A percentile compares a stretch with the other conserved stretches of the same genome.
phyloP scores from a whole-genome alignment of 2,113 vertebrate species.

The Accipiter cooperii region DNA sequence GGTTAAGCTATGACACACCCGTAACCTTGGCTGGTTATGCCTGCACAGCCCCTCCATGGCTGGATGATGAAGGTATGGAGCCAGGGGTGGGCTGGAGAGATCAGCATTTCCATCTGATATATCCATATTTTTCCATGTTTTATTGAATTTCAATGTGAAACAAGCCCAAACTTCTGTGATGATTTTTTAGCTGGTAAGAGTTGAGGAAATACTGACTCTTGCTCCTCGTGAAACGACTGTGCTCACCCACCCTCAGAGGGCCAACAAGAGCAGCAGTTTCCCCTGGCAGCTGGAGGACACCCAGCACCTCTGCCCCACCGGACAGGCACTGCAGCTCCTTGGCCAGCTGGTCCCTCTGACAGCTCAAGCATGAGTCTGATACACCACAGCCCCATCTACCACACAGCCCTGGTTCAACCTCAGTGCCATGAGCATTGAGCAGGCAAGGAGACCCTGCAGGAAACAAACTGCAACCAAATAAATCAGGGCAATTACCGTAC shows the following conservation, averaged over 20 bases:
- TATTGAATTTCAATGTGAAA: not conserved
- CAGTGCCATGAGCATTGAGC: accelerated
- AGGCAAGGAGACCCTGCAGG: not conserved
- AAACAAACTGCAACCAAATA: not conserved
- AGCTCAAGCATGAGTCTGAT: accelerated
- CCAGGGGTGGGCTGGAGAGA: not conserved
- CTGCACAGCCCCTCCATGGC: not conserved
- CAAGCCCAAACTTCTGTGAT: not conserved
- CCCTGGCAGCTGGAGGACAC: not conserved
- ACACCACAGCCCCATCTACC: not conserved
- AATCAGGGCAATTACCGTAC: not conserved
- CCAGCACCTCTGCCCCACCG: not conserved
- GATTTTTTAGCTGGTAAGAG: not conserved
- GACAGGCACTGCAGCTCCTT: not conserved
- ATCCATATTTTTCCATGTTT: not conserved
- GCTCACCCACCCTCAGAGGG: not conserved
- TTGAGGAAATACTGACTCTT: not conserved
- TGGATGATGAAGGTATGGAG: not conserved
- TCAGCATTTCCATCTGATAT: not conserved
- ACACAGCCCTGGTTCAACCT: not conserved
- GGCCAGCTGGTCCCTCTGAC: not conserved
- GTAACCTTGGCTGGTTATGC: not conserved
- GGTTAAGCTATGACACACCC: too few relatives aligned
- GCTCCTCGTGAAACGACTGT: accelerated
- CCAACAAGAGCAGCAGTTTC: not conserved